Conservation (phyloP, 2,797 vertebrate species). For the Malacoctenus gilli region DNA sequence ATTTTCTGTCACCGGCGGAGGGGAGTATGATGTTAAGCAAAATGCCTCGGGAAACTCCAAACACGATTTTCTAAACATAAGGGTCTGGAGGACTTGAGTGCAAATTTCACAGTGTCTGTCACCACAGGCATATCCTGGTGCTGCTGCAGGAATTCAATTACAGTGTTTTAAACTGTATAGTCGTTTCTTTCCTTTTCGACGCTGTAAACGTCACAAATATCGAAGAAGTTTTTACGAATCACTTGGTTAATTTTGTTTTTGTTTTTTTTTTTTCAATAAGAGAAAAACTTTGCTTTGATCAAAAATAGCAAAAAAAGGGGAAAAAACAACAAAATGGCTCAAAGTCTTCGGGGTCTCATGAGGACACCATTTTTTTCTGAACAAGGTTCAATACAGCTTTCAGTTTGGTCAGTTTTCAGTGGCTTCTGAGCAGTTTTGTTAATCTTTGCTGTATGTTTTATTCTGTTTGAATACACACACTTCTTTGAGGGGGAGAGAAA, state of each 20-base stretch:
- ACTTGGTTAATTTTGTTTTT: too few relatives aligned
- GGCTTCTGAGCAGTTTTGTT: neutral
- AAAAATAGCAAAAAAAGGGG: too few relatives aligned
- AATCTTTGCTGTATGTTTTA: constrained; percentile 10
- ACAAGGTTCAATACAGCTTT: too few relatives aligned
- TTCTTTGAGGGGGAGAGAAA: constrained; percentile 21
- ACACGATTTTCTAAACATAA: constrained; percentile 11
- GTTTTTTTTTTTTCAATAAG: neutral
- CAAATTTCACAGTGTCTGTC: constrained; percentile 12
- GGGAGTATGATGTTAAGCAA: constrained; percentile 53
- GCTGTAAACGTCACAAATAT: too few relatives aligned
- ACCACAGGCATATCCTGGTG: neutral
- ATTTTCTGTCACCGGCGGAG: constrained; percentile 61
- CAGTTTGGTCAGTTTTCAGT: neutral
- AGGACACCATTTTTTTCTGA: too few relatives aligned
- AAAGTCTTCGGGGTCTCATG: too few relatives aligned
- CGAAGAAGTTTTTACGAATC: too few relatives aligned
- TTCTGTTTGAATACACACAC: constrained; percentile 15
- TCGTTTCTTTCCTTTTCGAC: neutral
- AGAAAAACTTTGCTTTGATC: too few relatives aligned
- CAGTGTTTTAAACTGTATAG: neutral
- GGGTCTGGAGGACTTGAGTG: constrained; percentile 12
- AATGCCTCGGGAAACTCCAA: constrained; percentile 47
- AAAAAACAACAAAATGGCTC: too few relatives aligned
- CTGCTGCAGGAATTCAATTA: constrained; percentile 21